phyloP scores from a whole-genome alignment of 2,113 vertebrate genomes.

The Tetraodon nigroviridis region DNA sequence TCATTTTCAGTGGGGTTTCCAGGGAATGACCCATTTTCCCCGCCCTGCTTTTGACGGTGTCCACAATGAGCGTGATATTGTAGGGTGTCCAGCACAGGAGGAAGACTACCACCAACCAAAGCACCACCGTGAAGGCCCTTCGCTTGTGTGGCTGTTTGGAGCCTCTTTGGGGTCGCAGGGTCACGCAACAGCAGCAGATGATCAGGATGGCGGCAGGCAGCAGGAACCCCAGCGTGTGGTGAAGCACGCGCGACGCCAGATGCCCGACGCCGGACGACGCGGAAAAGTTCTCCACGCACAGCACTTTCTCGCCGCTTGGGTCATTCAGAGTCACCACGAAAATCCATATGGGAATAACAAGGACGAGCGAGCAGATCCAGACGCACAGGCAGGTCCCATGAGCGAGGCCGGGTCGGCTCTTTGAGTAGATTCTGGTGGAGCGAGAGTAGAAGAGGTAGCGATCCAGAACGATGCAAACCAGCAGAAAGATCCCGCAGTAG shows the following conservation, averaged over 20 bases:
- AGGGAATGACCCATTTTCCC: slow-evolving; percentile 3
- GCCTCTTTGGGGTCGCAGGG: slow-evolving; percentile 43
- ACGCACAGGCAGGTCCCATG: slow-evolving; percentile 56
- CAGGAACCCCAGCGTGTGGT: slow-evolving; percentile 71
- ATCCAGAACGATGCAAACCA: slow-evolving; percentile 75
- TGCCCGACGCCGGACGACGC: slow-evolving; percentile 12
- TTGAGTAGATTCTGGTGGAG: slow-evolving; percentile 59
- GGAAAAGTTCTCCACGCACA: slow-evolving; percentile 52
- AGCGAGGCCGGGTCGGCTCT: slow-evolving; percentile 23
- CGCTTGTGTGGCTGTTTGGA: slow-evolving; percentile 55
- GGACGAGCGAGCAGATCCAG: slow-evolving; percentile 71
- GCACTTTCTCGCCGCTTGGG: background rate
- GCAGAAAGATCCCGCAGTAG: slow-evolving; percentile 76
- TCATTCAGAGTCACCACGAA: slow-evolving; percentile 25
- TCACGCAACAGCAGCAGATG: slow-evolving; percentile 63
- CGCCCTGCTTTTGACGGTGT: slow-evolving; percentile 47
- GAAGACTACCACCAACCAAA: slow-evolving; percentile 71
- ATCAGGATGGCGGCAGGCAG: slow-evolving; percentile 63
- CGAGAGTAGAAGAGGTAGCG: slow-evolving; percentile 69
- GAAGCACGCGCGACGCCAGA: slow-evolving; percentile 46
- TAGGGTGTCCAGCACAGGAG: slow-evolving; percentile 82
- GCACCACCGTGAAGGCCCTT: slow-evolving; percentile 54
- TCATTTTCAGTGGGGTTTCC: slow-evolving; percentile 53
- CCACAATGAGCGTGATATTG: slow-evolving; percentile 73
- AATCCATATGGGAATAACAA: slow-evolving; percentile 71